phyloP scores from a whole-genome alignment of 2,797 vertebrate genomes.

The Eulemur mongoz region DNA sequence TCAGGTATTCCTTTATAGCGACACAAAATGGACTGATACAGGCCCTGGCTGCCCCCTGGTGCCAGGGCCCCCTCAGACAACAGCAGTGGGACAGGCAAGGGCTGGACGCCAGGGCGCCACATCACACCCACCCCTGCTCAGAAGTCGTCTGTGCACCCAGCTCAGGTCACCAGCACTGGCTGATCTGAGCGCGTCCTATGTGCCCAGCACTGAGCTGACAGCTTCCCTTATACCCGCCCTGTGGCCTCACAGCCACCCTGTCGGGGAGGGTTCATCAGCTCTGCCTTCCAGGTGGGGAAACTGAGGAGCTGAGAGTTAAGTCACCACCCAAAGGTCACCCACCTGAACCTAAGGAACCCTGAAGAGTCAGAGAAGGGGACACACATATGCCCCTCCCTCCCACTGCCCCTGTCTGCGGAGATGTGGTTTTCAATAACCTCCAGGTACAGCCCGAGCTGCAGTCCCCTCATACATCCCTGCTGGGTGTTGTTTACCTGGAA shows the following conservation, averaged over 20 bases:
- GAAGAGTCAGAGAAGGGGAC: neutral
- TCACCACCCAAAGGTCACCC: neutral
- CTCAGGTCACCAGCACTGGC: neutral
- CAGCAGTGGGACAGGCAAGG: neutral
- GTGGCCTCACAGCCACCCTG: accelerated
- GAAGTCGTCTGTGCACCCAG: neutral
- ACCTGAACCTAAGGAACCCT: neutral
- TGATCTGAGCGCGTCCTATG: neutral
- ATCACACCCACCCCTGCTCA: neutral
- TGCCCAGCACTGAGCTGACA: accelerated
- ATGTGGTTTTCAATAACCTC: neutral
- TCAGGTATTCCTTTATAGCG: too few relatives aligned
- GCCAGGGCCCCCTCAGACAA: neutral
- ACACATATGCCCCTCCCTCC: neutral
- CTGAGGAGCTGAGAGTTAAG: neutral
- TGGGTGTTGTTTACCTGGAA: neutral
- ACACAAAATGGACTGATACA: too few relatives aligned
- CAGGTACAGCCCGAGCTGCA: accelerated
- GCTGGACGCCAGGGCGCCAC: neutral
- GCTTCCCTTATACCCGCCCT: neutral
- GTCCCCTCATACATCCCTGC: neutral
- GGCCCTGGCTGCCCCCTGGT: too few relatives aligned
- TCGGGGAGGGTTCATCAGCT: neutral
- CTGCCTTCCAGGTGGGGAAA: neutral
- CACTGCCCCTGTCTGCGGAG: accelerated